Evolutionary conservation across 1,140 invertebrate species (phyloP).

Genomic region (Drosophila elegans): DNA sequence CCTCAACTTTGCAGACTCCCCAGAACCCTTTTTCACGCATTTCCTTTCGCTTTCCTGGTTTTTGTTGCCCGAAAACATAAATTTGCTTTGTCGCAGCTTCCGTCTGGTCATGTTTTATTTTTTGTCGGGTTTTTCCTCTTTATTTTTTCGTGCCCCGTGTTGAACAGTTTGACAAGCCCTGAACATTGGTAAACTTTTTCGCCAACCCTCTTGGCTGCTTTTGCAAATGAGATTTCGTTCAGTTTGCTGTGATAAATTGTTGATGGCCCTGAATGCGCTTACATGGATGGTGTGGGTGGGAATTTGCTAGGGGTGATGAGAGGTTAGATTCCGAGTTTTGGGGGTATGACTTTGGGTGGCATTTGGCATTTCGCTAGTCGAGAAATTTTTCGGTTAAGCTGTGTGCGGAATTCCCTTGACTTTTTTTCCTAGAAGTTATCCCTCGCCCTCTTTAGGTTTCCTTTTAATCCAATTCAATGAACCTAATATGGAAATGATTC

Average conservation of each 20-base stretch:
- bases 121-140: constrained; percentile 20
- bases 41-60: constrained; percentile 40
- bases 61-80: constrained; percentile 63
- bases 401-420: constrained; percentile 48
- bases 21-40: constrained; percentile 50
- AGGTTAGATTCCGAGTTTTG: constrained; percentile 29
- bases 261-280: constrained; percentile 73
- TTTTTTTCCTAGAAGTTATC: constrained; percentile 18
- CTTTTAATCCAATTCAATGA: constrained; percentile 61
- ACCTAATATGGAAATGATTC: constrained; percentile 66
- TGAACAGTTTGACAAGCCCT: constrained; percentile 67
- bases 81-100: constrained; percentile 67
- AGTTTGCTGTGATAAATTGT: constrained; percentile 79
- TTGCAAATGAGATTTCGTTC: constrained; percentile 78
- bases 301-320: constrained; percentile 18
- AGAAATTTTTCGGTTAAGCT: constrained; percentile 45
- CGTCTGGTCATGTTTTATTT: constrained; percentile 47
- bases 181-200: constrained; percentile 54
- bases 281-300: constrained; percentile 56
- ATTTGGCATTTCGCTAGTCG: constrained; percentile 56
- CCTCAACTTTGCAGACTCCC: constrained; percentile 42
- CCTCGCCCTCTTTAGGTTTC: neutral
- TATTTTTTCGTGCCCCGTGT: neutral
- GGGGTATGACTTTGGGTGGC: constrained; percentile 25
- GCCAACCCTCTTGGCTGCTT: constrained; percentile 20